These are phyloP conservation scores for Psittacara wagleri DNA, from an alignment of 2,113 vertebrate species.

Conservation along the genomic window DNA sequence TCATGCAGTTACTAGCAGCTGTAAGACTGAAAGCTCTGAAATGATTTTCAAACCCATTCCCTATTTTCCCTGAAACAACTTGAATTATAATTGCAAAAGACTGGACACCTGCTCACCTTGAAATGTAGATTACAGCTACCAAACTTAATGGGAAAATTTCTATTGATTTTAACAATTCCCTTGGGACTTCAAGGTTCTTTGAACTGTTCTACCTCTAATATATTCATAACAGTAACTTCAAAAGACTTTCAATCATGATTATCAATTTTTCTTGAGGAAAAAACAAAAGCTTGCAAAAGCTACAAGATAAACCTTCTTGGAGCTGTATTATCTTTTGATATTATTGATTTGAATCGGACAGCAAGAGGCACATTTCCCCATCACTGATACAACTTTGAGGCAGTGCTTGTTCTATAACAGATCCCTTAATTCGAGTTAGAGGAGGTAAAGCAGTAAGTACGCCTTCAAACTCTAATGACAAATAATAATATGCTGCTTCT, in stretches of 20 bases:
- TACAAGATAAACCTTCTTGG: background rate
- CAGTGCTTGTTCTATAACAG: background rate
- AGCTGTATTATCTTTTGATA: background rate
- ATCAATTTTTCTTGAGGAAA: background rate
- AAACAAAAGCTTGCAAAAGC: background rate
- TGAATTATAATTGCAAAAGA: background rate
- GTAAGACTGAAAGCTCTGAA: background rate
- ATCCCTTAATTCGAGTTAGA: conserved; percentile 4
- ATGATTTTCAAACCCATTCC: background rate
- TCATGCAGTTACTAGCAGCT: background rate
- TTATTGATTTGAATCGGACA: background rate
- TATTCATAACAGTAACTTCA: background rate
- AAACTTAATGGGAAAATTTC: background rate
- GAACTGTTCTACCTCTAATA: background rate
- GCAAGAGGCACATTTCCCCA: background rate
- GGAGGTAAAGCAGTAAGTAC: background rate
- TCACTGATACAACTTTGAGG: background rate
- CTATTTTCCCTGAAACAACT: background rate
- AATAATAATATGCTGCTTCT: conserved; percentile 27
- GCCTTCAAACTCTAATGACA: background rate
- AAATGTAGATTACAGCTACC: background rate
- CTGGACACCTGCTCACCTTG: background rate
- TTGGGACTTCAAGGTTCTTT: background rate
- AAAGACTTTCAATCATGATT: background rate
- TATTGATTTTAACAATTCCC: background rate